Evolutionary conservation across 2,797 vertebrate species (phyloP), one percentile per base, ranked within the genome.

Genomic region (Hoplostethus atlanticus): DNA sequence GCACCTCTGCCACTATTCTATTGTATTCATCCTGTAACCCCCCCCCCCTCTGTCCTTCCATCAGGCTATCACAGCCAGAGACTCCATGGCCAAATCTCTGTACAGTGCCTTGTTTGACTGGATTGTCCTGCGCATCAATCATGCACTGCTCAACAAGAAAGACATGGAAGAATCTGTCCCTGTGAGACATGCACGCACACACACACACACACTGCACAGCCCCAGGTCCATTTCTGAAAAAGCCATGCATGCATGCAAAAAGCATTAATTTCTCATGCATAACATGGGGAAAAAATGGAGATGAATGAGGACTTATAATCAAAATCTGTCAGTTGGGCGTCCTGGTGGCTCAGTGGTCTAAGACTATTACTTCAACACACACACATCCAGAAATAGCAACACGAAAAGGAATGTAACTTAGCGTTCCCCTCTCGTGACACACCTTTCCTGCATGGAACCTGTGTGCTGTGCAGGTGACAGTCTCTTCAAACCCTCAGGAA

Each of bases 11-110:
- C 11, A 28, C 53, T 55, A 31, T 55, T 40, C 31, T 12, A 10
- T 36, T 17, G 6, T 52, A 40, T 44, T 59, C 36, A 0, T 42
- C 12, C 12, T n/a, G 5, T 31, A 28, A 30, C 4, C 4, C 12
- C 28, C 17, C 61, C 6, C 2, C 68, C 21, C 21, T 38, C 15
- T 30, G 44, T 17, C 1, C 6, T 47, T 31, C 16, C 34, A 17
- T 60, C 90, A 99, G 98, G 98, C 98, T 0, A 93, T 98, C 84
- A 99, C 98, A 0, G 97, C 98, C 64, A 96, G 97, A 15, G 98
- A 99, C 92, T 99, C 98, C 44, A 99, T 99, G 98, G 98, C 98
- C 36, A 99, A 99, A 90, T 99, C 98, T 53, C 87, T 99, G 68
- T 99, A 99, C 91, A 98, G 98, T 12, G 98, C 98, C 21, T 92